phyloP scores from a whole-genome alignment of 2,113 vertebrate species.

The Phalacrocorax aristotelis region DNA sequence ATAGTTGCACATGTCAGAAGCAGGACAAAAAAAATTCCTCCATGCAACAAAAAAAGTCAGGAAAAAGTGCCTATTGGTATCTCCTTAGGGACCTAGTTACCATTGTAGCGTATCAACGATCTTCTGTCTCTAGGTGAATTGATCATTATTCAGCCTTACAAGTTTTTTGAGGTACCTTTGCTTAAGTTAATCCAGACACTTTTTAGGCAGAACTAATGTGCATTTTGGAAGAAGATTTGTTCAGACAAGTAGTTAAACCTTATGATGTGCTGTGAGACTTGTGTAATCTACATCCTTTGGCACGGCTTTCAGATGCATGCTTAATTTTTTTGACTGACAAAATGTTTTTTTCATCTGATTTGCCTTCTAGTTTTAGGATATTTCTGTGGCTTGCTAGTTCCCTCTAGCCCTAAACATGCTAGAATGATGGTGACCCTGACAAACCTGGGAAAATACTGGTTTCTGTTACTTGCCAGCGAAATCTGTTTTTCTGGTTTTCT shows the following conservation, averaged over 20 bases:
- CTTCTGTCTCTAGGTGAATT: not conserved
- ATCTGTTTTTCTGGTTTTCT: not conserved
- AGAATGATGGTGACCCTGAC: not conserved
- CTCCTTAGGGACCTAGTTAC: not conserved
- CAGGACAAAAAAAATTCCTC: not conserved
- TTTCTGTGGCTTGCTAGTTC: not conserved
- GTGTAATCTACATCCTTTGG: constrained; percentile 5
- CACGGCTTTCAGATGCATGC: not conserved
- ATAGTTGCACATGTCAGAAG: not conserved
- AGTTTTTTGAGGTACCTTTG: not conserved
- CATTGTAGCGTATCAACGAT: not conserved
- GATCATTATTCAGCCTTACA: not conserved
- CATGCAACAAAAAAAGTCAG: not conserved
- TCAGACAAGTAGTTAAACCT: not conserved
- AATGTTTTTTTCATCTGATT: not conserved
- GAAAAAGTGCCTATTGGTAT: not conserved
- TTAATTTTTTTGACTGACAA: not conserved
- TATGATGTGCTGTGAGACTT: not conserved
- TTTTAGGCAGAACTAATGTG: not conserved
- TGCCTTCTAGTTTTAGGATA: not conserved
- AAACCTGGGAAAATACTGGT: not conserved
- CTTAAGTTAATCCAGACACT: not conserved
- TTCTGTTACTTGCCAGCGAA: not conserved
- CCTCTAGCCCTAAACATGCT: not conserved
- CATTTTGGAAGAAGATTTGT: not conserved